These are phyloP conservation scores for Ashinkailepas kermadecensis DNA, from an alignment of 2,888 invertebrate genomes.

Conservation along the genomic window DNA sequence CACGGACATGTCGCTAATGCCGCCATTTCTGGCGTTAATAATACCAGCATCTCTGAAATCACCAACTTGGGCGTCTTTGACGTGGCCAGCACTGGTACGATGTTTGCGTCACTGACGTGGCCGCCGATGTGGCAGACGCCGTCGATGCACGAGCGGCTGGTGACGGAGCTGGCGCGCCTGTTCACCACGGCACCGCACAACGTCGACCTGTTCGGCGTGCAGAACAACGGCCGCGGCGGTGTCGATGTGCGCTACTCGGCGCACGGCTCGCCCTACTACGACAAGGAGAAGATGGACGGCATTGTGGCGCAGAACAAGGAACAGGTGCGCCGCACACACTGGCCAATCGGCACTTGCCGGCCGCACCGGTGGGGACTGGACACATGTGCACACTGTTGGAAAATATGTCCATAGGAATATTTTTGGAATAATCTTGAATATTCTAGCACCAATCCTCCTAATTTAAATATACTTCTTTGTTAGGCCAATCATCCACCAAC, in stretches of 20 bases:
- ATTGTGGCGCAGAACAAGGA: conserved; percentile 64
- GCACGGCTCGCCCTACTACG: conserved; percentile 88
- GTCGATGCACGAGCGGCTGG: conserved; percentile 1
- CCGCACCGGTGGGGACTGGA: too few relatives aligned
- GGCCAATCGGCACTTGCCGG: conserved; percentile 33
- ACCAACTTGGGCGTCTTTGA: too few relatives aligned
- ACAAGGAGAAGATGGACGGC: conserved; percentile 77
- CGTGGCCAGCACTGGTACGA: too few relatives aligned
- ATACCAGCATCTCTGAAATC: too few relatives aligned
- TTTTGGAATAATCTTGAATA: too few relatives aligned
- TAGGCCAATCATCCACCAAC: too few relatives aligned
- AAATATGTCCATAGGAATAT: too few relatives aligned
- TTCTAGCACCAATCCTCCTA: too few relatives aligned
- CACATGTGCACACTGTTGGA: too few relatives aligned
- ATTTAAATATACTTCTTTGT: too few relatives aligned
- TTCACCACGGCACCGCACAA: conserved; percentile 71
- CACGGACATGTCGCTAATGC: too few relatives aligned
- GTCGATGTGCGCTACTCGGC: conserved; percentile 86
- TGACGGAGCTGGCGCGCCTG: conserved; percentile 53
- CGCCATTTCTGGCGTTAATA: too few relatives aligned
- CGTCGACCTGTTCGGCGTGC: conserved; percentile 89
- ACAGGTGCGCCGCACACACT: conserved; percentile 44
- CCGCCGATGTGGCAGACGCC: neutral
- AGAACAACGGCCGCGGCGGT: conserved; percentile 46
- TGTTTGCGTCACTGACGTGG: neutral